Conservation (phyloP, 1,140 invertebrate species). For the Temnothorax nylanderi region DNA sequence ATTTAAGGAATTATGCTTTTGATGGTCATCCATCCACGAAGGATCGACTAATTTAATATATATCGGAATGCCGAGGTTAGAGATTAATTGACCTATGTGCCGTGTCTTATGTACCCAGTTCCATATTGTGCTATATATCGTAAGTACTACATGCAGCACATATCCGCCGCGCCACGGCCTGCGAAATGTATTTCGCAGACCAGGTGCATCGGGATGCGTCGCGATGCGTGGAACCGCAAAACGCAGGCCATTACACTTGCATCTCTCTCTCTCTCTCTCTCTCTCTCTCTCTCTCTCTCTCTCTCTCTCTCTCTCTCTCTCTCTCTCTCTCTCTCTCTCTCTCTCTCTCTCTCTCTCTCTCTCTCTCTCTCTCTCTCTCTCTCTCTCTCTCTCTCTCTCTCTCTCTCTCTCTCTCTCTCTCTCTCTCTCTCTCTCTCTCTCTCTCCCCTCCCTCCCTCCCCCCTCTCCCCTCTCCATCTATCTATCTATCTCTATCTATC, state of each 20-base stretch:
- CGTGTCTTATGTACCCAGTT: background rate
- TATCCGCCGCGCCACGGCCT: conserved; percentile 16
- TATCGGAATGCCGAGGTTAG: conserved; percentile 16
- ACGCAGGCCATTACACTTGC: conserved; percentile 37
- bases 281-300: background rate
- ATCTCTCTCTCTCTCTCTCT: background rate
- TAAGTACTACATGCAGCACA: background rate
- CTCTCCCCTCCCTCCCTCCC: too few relatives aligned
- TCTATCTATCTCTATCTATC: too few relatives aligned
- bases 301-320: background rate
- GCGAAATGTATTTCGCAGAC: conserved; percentile 45
- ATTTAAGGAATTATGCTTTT: background rate
- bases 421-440: too few relatives aligned
- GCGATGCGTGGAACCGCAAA: conserved; percentile 51
- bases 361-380: too few relatives aligned
- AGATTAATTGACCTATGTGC: conserved; percentile 26
- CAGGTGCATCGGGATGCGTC: conserved; percentile 32
- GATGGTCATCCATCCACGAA: background rate
- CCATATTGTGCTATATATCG: background rate
- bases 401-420: too few relatives aligned
- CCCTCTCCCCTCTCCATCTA: too few relatives aligned
- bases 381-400: too few relatives aligned
- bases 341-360: background rate
- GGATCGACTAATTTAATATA: conserved; percentile 26
- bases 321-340: too few relatives aligned